phyloP scores from a whole-genome alignment of 2,113 vertebrate species.

The Laticauda laticaudata region DNA sequence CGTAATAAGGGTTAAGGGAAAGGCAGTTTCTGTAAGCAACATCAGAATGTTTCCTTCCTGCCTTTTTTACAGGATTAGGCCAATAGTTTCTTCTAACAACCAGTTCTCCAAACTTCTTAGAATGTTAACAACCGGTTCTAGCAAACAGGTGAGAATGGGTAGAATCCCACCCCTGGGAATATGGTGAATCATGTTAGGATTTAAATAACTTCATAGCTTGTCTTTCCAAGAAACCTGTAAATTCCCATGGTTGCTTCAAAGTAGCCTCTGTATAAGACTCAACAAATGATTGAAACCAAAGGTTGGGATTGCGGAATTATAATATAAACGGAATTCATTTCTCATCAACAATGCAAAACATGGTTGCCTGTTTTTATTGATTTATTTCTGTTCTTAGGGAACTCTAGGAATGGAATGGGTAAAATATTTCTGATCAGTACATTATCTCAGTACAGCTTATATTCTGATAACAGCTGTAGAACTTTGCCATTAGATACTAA shows the following conservation, averaged over 20 bases:
- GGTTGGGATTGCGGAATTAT: neutral
- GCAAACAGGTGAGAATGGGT: no score
- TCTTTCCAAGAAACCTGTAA: neutral
- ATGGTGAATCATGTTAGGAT: neutral
- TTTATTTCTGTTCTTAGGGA: neutral
- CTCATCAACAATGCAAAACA: neutral
- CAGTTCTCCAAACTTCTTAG: no score
- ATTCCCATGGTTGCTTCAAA: neutral
- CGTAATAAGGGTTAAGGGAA: no score
- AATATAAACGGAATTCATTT: neutral
- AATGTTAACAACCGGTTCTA: no score
- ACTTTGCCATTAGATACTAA: neutral
- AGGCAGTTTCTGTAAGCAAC: no score
- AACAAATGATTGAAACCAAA: neutral
- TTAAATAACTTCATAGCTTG: neutral
- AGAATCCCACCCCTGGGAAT: neutral
- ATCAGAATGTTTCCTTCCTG: no score
- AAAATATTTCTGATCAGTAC: neutral
- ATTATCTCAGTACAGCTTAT: neutral
- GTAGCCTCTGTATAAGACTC: neutral
- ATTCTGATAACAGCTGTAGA: neutral
- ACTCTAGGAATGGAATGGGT: neutral
- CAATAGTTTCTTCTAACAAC: no score
- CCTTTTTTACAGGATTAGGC: no score
- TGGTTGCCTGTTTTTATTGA: neutral